These are phyloP conservation scores for Drosophila greeni DNA, from an alignment of 2,888 invertebrate species.

Conservation along the genomic window DNA sequence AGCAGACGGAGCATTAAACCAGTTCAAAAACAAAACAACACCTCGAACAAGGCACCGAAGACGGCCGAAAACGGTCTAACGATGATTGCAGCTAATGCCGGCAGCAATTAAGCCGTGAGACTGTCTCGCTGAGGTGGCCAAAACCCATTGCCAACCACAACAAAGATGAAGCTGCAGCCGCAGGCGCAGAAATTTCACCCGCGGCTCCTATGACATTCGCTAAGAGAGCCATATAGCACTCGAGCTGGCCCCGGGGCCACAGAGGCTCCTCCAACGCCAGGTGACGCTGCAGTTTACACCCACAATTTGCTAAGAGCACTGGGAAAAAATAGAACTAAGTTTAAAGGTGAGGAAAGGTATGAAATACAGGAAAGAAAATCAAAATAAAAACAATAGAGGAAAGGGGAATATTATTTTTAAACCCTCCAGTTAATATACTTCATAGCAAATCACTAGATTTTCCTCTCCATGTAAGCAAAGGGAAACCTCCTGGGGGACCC, in stretches of 20 bases:
- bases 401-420: background rate
- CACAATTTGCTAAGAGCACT: conserved; percentile 4
- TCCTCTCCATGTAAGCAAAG: background rate
- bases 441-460: background rate
- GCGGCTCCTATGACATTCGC: conserved; percentile 26
- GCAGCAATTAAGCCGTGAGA: conserved; percentile 49
- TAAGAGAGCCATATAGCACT: conserved; percentile 17
- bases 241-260: conserved; percentile 6
- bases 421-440: too few relatives aligned
- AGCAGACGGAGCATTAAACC: conserved; percentile 56
- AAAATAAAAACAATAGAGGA: too few relatives aligned
- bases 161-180: conserved; percentile 35
- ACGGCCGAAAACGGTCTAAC: conserved; percentile 61
- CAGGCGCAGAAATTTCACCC: conserved; percentile 19
- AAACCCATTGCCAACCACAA: conserved; percentile 37
- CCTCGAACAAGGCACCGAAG: conserved; percentile 20
- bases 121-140: conserved; percentile 41
- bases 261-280: conserved; percentile 18
- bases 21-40: conserved; percentile 47
- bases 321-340: background rate
- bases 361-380: too few relatives aligned
- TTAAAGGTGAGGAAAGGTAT: too few relatives aligned
- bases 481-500: conserved; percentile 10
- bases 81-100: conserved; percentile 48
- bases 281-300: conserved; percentile 40